A percentile compares a stretch with the other conserved stretches of the same genome.
Evolutionary conservation across 2,797 vertebrate genomes (phyloP).

Genomic region (Aeoliscus strigatus): DNA sequence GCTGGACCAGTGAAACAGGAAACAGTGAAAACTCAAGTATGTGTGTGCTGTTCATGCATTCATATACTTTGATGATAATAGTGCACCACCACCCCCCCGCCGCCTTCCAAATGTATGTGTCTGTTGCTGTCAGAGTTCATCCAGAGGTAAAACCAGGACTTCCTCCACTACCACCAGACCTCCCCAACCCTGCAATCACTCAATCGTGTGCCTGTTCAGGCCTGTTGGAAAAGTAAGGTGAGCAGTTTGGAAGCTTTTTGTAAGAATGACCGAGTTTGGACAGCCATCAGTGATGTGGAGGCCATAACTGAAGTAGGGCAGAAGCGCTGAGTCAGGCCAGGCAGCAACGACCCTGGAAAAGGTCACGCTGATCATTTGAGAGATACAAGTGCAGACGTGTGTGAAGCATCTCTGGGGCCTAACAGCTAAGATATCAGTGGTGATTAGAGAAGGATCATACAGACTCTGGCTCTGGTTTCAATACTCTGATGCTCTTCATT

Average conservation of each 20-base stretch:
- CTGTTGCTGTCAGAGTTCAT: slow-evolving; percentile 28
- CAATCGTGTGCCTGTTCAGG: slow-evolving; percentile 2
- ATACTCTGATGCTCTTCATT: slow-evolving; percentile 30
- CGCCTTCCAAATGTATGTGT: no score
- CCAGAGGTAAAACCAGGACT: slow-evolving; percentile 22
- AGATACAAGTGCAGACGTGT: slow-evolving; percentile 30
- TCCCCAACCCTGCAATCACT: slow-evolving; percentile 10
- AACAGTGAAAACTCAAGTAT: no score
- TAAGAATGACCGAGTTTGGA: slow-evolving; percentile 10
- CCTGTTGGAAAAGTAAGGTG: slow-evolving; percentile 6
- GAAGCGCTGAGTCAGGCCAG: slow-evolving; percentile 46
- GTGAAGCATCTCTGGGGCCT: slow-evolving; percentile 37
- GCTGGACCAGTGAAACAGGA: no score
- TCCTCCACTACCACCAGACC: no score
- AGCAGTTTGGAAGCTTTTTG: slow-evolving; percentile 10
- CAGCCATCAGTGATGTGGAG: slow-evolving; percentile 21
- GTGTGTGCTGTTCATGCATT: no score
- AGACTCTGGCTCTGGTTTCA: slow-evolving; percentile 23
- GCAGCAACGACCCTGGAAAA: slow-evolving; percentile 25
- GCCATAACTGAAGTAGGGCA: slow-evolving; percentile 16
- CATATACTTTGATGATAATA: no score
- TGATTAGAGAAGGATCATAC: slow-evolving; percentile 38
- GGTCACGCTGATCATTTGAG: slow-evolving; percentile 44
- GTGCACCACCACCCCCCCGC: no score
- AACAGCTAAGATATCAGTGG: slow-evolving; percentile 22